phyloP scores from a whole-genome alignment of 2,888 invertebrate species.

The Cylindroiulus punctatus region DNA sequence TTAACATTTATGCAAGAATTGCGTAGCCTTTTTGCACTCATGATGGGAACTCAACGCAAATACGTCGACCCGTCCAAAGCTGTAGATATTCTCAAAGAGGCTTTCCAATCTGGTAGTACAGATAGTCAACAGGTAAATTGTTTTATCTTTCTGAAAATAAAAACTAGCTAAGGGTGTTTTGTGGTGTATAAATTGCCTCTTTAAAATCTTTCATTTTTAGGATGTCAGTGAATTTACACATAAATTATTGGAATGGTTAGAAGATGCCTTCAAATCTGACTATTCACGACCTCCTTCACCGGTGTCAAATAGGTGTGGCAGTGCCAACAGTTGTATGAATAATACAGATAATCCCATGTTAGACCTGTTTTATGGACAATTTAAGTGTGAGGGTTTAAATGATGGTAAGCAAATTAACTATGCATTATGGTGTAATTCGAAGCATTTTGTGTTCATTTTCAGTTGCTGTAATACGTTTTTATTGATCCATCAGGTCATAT shows the following conservation, averaged over 20 bases:
- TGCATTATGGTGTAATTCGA: not conserved
- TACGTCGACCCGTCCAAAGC: slow-evolving; percentile 68
- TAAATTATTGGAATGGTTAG: slow-evolving; percentile 67
- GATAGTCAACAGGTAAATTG: slow-evolving; percentile 64
- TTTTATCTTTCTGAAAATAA: slow-evolving; percentile 14
- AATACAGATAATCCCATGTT: slow-evolving; percentile 66
- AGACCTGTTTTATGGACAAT: slow-evolving; percentile 68
- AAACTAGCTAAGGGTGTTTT: not conserved
- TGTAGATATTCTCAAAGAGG: slow-evolving; percentile 67
- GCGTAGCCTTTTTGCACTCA: slow-evolving; percentile 66
- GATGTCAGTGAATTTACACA: slow-evolving; percentile 69
- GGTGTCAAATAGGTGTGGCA: not conserved
- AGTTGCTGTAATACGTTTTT: not conserved
- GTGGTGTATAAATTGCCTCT: not conserved
- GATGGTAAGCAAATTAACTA: slow-evolving; percentile 62
- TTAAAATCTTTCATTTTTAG: slow-evolving; percentile 57
- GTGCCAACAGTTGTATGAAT: slow-evolving; percentile 17
- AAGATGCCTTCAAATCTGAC: slow-evolving; percentile 66
- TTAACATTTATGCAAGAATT: slow-evolving; percentile 66
- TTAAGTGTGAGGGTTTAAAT: slow-evolving; percentile 65
- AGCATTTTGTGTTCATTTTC: not conserved
- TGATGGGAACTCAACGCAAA: slow-evolving; percentile 66
- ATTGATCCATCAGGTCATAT: slow-evolving; percentile 64
- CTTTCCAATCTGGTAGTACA: slow-evolving; percentile 63
- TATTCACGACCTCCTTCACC: slow-evolving; percentile 58